phyloP scores from a whole-genome alignment of 2,797 vertebrate genomes.

The Crenichthys baileyi region DNA sequence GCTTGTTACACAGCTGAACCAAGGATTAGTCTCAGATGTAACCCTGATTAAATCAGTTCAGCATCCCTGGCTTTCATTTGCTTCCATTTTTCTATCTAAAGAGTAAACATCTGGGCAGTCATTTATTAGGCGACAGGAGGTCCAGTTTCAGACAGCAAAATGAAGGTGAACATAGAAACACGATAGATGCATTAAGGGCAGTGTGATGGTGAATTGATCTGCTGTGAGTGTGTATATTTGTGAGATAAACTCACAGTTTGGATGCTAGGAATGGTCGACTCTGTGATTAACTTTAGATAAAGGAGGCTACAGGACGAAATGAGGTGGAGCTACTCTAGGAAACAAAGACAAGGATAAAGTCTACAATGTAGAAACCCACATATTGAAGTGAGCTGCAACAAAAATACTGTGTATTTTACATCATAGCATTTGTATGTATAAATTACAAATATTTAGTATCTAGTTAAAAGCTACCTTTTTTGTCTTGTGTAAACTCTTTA shows the following conservation, averaged over 20 bases:
- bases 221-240: slow-evolving; percentile 31
- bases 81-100: slow-evolving; percentile 31
- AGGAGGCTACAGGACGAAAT: slow-evolving; percentile 38
- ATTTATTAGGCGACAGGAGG: slow-evolving; percentile 24
- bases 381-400: neutral
- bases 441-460: neutral
- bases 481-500: neutral
- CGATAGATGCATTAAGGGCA: slow-evolving; percentile 21
- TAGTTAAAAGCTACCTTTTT: neutral
- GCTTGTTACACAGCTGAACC: slow-evolving; percentile 59
- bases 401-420: neutral
- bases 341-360: slow-evolving; percentile 33
- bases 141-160: slow-evolving; percentile 17
- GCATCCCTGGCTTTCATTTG: slow-evolving; percentile 27
- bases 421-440: neutral
- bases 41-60: slow-evolving; percentile 59
- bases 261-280: slow-evolving; percentile 26
- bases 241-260: slow-evolving; percentile 60
- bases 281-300: slow-evolving; percentile 63
- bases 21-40: slow-evolving; percentile 53
- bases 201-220: slow-evolving; percentile 23
- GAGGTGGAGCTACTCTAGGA: slow-evolving; percentile 40
- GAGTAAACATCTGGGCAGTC: slow-evolving; percentile 58
- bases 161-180: slow-evolving; percentile 47
- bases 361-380: slow-evolving; percentile 10